These are phyloP conservation scores for Rhorus exstirpatorius DNA, from an alignment of 2,888 invertebrate genomes.

Conservation along the genomic window DNA sequence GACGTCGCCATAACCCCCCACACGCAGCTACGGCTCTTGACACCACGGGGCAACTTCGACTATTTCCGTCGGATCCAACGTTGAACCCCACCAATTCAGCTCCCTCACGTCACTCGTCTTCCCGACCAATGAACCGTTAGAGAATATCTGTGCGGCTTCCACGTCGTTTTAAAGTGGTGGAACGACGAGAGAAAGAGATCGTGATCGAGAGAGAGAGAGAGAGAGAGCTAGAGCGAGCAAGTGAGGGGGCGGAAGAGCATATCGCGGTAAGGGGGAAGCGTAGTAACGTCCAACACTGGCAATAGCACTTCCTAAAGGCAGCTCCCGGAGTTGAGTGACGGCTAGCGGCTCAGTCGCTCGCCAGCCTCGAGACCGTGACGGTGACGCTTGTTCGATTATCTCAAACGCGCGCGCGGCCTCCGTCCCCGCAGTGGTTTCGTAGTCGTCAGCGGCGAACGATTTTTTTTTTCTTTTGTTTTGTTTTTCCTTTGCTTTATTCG, in stretches of 20 bases:
- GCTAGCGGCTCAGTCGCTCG: slow-evolving; percentile 82
- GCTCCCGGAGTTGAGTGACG: slow-evolving; percentile 73
- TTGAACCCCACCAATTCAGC: slow-evolving; percentile 72
- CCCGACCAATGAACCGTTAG: slow-evolving; percentile 74
- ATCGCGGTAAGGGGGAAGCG: slow-evolving; percentile 62
- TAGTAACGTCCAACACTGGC: slow-evolving; percentile 56
- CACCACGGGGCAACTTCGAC: slow-evolving; percentile 75
- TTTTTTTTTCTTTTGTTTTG: slow-evolving; percentile 52
- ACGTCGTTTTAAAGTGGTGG: slow-evolving; percentile 56
- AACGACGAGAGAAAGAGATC: slow-evolving; percentile 22
- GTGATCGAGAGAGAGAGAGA: slow-evolving; percentile 33
- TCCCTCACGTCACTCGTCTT: slow-evolving; percentile 62
- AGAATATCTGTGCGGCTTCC: slow-evolving; percentile 64
- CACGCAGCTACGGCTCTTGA: slow-evolving; percentile 40
- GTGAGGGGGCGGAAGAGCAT: slow-evolving; percentile 61
- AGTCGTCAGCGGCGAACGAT: slow-evolving; percentile 65
- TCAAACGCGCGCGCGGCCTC: slow-evolving; percentile 37
- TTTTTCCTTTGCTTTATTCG: background rate
- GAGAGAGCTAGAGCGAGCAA: slow-evolving; percentile 29
- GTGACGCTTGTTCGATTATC: slow-evolving; percentile 56
- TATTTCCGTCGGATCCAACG: slow-evolving; percentile 79
- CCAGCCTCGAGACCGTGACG: slow-evolving; percentile 79
- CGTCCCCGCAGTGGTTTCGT: slow-evolving; percentile 67
- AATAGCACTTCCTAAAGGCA: slow-evolving; percentile 77
- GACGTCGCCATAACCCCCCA: slow-evolving; percentile 65